Evolutionary conservation across 23 tunicate genomes (phyloP).

Genomic region (Trididemnum clinides): DNA sequence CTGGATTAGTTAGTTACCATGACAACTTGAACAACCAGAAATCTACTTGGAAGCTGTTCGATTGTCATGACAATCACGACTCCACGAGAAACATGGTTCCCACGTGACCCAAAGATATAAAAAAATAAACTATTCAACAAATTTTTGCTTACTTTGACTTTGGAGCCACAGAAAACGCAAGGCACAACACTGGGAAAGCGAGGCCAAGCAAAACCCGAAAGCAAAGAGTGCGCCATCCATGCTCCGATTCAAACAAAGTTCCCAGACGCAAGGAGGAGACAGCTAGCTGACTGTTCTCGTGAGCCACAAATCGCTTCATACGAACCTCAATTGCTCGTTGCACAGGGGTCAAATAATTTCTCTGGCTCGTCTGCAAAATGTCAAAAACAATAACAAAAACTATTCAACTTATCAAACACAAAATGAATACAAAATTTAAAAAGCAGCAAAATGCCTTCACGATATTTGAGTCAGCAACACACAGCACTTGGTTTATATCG

Average conservation of each 20-base stretch:
- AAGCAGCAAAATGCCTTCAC: too few species aligned
- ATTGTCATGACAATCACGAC: too few species aligned
- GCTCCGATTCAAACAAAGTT: conserved; percentile 54
- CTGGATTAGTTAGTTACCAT: too few species aligned
- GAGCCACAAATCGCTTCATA: conserved; percentile 72
- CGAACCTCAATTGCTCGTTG: conserved; percentile 52
- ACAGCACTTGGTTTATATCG: too few species aligned
- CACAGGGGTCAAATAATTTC: conserved; percentile 40
- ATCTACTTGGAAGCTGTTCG: too few species aligned
- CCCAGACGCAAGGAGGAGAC: conserved; percentile 58
- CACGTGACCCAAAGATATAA: too few species aligned
- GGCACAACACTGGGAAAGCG: conserved; percentile 47
- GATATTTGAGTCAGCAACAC: too few species aligned
- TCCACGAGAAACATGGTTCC: too few species aligned
- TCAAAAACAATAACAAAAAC: too few species aligned
- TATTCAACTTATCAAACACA: too few species aligned
- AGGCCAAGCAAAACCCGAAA: conserved; percentile 29
- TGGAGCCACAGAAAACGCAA: conserved; percentile 67
- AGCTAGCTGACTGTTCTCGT: conserved; percentile 63
- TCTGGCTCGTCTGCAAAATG: conserved; percentile 39
- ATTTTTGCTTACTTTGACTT: conserved; percentile 46
- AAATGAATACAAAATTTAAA: too few species aligned
- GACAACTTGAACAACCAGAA: too few species aligned
- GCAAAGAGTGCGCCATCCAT: conserved; percentile 42
- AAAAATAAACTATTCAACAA: neutral